Conservation (phyloP, 2,797 vertebrate species). For the Coranthus polyacanthus region DNA sequence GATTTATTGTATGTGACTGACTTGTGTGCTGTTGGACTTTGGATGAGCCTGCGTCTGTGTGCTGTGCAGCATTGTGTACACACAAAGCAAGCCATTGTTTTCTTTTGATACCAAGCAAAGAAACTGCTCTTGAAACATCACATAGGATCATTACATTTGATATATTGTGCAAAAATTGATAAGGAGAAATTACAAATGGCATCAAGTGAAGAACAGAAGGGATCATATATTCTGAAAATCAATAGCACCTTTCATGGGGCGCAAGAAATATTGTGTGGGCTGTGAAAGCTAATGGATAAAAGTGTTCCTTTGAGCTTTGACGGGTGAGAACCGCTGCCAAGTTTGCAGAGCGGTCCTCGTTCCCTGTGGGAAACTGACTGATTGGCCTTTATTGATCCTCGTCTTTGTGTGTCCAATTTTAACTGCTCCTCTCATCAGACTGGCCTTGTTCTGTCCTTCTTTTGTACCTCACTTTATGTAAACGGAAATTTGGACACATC, state of each 20-base stretch:
- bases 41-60: slow-evolving; percentile 26
- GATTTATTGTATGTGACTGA: not conserved
- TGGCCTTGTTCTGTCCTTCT: slow-evolving; percentile 14
- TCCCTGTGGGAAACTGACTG: slow-evolving; percentile 49
- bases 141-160: not conserved
- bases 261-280: not conserved
- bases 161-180: slow-evolving; percentile 8
- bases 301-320: slow-evolving; percentile 23
- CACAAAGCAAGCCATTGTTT: slow-evolving; percentile 44
- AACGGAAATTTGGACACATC: not conserved
- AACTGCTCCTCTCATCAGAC: slow-evolving; percentile 34
- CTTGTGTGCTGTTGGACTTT: slow-evolving; percentile 4
- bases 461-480: not conserved
- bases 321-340: slow-evolving; percentile 29
- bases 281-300: slow-evolving; percentile 33
- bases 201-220: not conserved
- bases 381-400: slow-evolving; percentile 63
- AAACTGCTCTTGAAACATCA: not conserved
- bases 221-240: not conserved
- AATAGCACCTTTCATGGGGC: slow-evolving; percentile 1
- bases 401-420: slow-evolving; percentile 25
- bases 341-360: slow-evolving; percentile 60
- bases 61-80: slow-evolving; percentile 4
- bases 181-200: not conserved
- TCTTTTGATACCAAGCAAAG: slow-evolving; percentile 1